phyloP scores from a whole-genome alignment of 1,140 invertebrate genomes.

The Papilio xuthus region DNA sequence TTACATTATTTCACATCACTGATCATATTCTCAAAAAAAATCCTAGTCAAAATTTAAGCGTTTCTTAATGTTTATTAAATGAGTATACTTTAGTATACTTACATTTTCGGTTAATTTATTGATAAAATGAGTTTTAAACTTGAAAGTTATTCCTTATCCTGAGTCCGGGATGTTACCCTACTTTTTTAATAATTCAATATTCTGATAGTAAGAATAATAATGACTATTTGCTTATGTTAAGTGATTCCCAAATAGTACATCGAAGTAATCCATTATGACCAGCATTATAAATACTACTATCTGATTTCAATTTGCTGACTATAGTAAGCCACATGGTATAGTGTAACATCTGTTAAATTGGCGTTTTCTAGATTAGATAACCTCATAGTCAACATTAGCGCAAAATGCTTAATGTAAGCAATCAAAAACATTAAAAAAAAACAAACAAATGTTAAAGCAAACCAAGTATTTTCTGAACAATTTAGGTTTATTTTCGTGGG shows the following conservation, averaged over 20 bases:
- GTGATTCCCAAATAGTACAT: constrained; percentile 10
- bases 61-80: too few relatives aligned
- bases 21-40: too few relatives aligned
- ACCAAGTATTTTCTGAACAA: too few relatives aligned
- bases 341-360: constrained; percentile 38
- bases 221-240: constrained; percentile 4
- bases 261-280: constrained; percentile 28
- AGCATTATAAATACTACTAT: constrained; percentile 36
- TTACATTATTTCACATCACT: too few relatives aligned
- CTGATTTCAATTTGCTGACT: constrained; percentile 32
- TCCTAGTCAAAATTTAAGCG: too few relatives aligned
- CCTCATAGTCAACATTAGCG: constrained; percentile 21
- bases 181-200: constrained; percentile 14
- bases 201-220: not conserved
- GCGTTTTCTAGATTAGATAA: constrained; percentile 38
- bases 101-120: too few relatives aligned
- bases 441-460: too few relatives aligned
- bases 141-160: not conserved
- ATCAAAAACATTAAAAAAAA: not conserved
- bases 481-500: too few relatives aligned
- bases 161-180: not conserved
- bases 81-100: too few relatives aligned
- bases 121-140: too few relatives aligned
- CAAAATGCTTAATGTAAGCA: constrained; percentile 26
- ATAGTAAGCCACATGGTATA: constrained; percentile 36